These are phyloP conservation scores for Philopedon plagiatum DNA, from an alignment of 2,888 invertebrate species.

Conservation along the genomic window DNA sequence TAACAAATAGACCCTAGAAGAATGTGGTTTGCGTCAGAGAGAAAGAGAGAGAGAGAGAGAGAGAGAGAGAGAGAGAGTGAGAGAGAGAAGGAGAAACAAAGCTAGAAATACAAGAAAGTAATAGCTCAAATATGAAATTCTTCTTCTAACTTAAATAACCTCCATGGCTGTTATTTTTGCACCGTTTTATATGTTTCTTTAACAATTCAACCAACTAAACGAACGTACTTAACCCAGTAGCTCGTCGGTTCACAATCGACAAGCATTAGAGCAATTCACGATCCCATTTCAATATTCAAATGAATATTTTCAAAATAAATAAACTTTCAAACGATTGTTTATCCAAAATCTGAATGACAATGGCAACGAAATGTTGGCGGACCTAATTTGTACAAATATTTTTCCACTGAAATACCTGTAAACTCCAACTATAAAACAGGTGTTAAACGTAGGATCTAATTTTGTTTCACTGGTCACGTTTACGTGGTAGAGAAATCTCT, in stretches of 20 bases:
- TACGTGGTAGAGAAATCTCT: neutral
- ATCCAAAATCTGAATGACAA: slow-evolving; percentile 37
- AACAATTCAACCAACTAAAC: too few species aligned
- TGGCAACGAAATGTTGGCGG: slow-evolving; percentile 31
- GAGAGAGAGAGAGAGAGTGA: too few species aligned
- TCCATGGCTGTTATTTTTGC: too few species aligned
- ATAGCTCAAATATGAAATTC: too few species aligned
- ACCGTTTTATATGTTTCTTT: too few species aligned
- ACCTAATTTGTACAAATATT: slow-evolving; percentile 47
- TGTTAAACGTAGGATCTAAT: slow-evolving; percentile 40
- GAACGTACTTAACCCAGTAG: neutral
- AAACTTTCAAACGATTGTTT: slow-evolving; percentile 29
- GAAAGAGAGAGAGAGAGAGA: too few species aligned
- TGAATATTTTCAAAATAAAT: slow-evolving; percentile 33
- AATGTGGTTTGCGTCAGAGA: too few species aligned
- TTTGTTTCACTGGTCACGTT: slow-evolving; percentile 9
- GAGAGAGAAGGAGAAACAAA: too few species aligned
- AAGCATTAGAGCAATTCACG: neutral
- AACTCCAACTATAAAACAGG: slow-evolving; percentile 38
- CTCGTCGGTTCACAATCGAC: neutral
- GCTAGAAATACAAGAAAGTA: too few species aligned
- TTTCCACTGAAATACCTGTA: slow-evolving; percentile 35
- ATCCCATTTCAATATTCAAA: slow-evolving; percentile 29
- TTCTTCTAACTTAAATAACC: too few species aligned
- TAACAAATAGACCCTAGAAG: too few species aligned